Base-by-base conservation (phyloP, 2,888 invertebrate genomes). In the Resseliella maxima region DNA sequence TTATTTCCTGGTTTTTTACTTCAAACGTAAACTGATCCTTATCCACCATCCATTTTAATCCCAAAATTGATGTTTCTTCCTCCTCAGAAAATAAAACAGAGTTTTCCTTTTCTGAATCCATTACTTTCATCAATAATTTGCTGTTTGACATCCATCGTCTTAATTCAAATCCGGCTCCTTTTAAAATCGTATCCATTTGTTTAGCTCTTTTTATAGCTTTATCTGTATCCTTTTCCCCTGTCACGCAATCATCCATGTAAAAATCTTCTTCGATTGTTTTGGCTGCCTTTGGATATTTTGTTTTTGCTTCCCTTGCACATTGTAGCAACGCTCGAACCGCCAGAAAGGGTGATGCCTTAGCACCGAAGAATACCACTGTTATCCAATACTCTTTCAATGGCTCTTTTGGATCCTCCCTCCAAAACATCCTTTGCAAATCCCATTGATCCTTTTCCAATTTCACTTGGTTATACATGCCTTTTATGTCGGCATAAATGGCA, bases 391-490 rank as follows among this genome's bases (percentile, higher is more conserved):
- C 36, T 3, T 18, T 10, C 36, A 81, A 81, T 15, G 45, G 64
- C 27, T 64, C 12, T 3, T 64, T 18, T 6, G 3, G 12, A 64
- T n/a, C 24, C 15, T 24, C 64, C 24, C 64, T 64, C 64, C 64
- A 64, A 31, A 64, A 64, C 1, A 64, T 64, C 24, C 64, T 2
- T 31, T 64, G 64, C 27, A 64, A 64, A 64, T 64, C 24, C 64
- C 64, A 64, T 31, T 64, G 64, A 3, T 31, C 10, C 8, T 6
- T 24, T 6, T 27, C 64, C 31, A 64, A 27, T 64, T 64, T 64
- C 3, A 87, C 86, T 85, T 87, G 87, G 2, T 87, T 86, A 86
- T 87, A 88, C 87, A 88, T 87, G 24, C 86, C 87, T 21, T 87
- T 85, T 12, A 88, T 87, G 41, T 87, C 87, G 0, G 85, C 85